These are phyloP conservation scores for Corydoras sp. DNA, from an alignment of 2,113 vertebrate genomes.

Conservation along the genomic window DNA sequence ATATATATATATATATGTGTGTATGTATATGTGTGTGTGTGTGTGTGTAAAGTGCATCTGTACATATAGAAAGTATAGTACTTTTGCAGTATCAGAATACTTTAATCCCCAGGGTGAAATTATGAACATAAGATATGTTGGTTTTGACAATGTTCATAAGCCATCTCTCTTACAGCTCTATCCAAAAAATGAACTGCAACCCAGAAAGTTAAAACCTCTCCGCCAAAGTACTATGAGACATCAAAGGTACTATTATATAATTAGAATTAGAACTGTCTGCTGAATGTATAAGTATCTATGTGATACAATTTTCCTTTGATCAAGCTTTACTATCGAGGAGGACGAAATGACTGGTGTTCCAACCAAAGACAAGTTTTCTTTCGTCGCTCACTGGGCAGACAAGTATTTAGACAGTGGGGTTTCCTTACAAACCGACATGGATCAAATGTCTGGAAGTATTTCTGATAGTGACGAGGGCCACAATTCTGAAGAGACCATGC, in stretches of 20 bases:
- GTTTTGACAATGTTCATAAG: too few species aligned
- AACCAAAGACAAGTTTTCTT: constrained; percentile 40
- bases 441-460: constrained; percentile 48
- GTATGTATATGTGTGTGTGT: too few species aligned
- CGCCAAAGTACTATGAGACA: constrained; percentile 57
- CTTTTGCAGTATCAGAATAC: too few species aligned
- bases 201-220: constrained; percentile 52
- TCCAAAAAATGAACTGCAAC: constrained; percentile 49
- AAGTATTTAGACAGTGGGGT: constrained; percentile 70
- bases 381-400: constrained; percentile 66
- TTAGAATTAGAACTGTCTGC: not conserved
- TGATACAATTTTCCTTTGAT: not conserved
- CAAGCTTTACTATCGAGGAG: constrained; percentile 45
- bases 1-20: too few species aligned
- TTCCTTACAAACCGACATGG: constrained; percentile 52
- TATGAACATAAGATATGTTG: too few species aligned
- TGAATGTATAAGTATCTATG: not conserved
- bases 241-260: constrained; percentile 45
- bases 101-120: too few species aligned
- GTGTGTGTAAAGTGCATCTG: too few species aligned
- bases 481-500: constrained; percentile 50
- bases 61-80: too few species aligned
- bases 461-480: constrained; percentile 59
- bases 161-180: constrained; percentile 49
- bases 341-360: constrained; percentile 34